Conservation (phyloP, 2,113 vertebrate species). For the Trochalopteron elliotii region DNA sequence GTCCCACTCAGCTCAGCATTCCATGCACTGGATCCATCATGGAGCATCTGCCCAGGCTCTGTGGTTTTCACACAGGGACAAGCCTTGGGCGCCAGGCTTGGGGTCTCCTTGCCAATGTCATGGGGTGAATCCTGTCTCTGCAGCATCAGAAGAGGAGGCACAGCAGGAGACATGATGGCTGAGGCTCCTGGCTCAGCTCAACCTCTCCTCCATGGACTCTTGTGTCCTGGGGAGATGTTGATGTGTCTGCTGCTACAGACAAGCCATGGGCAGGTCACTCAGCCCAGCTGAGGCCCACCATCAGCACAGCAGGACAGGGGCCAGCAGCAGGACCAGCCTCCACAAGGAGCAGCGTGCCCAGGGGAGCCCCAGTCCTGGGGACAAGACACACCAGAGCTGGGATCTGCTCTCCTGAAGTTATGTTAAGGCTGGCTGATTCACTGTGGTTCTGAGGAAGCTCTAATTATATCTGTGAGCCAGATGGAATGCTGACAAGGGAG, state of each 20-base stretch:
- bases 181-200: not conserved
- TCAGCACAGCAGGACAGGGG: not conserved
- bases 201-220: not conserved
- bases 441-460: not conserved
- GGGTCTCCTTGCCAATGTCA: fast-evolving
- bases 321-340: not conserved
- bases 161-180: fast-evolving
- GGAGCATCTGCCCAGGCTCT: fast-evolving
- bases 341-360: fast-evolving
- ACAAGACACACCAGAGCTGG: not conserved
- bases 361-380: not conserved
- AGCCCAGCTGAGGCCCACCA: not conserved
- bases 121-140: not conserved
- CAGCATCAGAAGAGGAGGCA: not conserved
- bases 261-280: fast-evolving
- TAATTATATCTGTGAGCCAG: not conserved
- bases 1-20: fast-evolving
- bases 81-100: not conserved
- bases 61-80: not conserved
- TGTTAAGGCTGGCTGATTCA: not conserved
- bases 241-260: not conserved
- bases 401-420: not conserved
- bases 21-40: fast-evolving
- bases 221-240: not conserved
- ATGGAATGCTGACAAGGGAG: not conserved